Evolutionary conservation across 2,113 vertebrate genomes (phyloP).

Genomic region (Pituophis catenifer): DNA sequence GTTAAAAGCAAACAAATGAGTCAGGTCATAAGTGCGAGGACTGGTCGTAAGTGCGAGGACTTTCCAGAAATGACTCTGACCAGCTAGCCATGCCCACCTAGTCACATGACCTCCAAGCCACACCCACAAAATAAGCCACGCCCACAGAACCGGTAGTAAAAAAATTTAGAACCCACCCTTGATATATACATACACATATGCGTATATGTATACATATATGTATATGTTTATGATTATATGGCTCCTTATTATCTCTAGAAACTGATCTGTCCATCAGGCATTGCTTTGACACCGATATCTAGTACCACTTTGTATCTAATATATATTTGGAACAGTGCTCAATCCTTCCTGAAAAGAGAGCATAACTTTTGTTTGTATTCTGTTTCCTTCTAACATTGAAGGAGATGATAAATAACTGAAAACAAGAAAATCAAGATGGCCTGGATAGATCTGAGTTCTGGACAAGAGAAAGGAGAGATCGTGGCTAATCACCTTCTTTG

Average conservation of each 20-base stretch:
- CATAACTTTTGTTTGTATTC: not conserved
- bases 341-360: conserved; percentile 14
- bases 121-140: no score
- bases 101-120: no score
- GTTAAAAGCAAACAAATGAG: no score
- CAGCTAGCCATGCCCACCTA: no score
- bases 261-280: not conserved
- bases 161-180: no score
- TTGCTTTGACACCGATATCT: not conserved
- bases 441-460: not conserved
- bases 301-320: not conserved
- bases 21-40: no score
- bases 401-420: not conserved
- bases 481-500: not conserved
- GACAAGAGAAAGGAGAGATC: not conserved
- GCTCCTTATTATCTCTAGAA: not conserved
- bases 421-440: not conserved
- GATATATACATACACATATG: no score
- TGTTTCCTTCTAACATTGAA: not conserved
- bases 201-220: not conserved
- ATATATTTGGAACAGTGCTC: conserved; percentile 1
- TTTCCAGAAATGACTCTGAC: no score
- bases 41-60: no score
- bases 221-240: not conserved
- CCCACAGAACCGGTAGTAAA: no score